phyloP scores from a whole-genome alignment of 2,888 invertebrate species.

The Sinelater perroti region DNA sequence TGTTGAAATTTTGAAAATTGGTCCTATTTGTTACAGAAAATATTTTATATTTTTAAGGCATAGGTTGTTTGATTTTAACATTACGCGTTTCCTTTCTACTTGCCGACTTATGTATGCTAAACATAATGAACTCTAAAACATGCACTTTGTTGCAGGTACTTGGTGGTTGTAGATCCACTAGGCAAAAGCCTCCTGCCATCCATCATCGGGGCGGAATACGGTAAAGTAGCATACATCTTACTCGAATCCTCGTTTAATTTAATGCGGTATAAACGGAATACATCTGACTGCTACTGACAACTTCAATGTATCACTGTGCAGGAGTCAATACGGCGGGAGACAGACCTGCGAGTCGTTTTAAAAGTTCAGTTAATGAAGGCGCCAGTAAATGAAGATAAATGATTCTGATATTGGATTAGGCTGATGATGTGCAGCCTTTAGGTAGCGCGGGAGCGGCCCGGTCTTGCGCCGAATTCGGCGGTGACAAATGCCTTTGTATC shows the following conservation, averaged over 20 bases:
- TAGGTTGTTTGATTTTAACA: no score
- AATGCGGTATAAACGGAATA: constrained; percentile 57
- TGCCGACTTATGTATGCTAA: no score
- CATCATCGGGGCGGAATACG: constrained; percentile 51
- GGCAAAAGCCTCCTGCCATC: constrained; percentile 41
- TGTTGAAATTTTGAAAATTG: no score
- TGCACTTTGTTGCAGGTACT: constrained; percentile 20
- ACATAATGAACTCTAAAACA: no score
- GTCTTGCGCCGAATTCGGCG: constrained; percentile 15
- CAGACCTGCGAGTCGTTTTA: constrained; percentile 58
- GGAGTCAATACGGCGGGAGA: constrained; percentile 50
- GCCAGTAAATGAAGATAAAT: constrained; percentile 64
- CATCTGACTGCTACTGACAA: constrained; percentile 58
- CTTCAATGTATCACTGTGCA: constrained; percentile 54
- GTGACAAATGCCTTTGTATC: constrained; percentile 28
- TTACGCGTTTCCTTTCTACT: no score
- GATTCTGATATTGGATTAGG: constrained; percentile 63
- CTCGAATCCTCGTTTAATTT: constrained; percentile 56
- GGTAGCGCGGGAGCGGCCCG: constrained; percentile 28
- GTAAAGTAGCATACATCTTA: constrained; percentile 54
- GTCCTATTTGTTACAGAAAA: no score
- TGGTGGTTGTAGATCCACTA: constrained; percentile 11
- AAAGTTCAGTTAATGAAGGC: constrained; percentile 62
- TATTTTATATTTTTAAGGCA: no score
- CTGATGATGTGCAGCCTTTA: constrained; percentile 38